Base-by-base conservation (phyloP, 2,797 vertebrate species). In the Enteromius thamalakanensis region DNA sequence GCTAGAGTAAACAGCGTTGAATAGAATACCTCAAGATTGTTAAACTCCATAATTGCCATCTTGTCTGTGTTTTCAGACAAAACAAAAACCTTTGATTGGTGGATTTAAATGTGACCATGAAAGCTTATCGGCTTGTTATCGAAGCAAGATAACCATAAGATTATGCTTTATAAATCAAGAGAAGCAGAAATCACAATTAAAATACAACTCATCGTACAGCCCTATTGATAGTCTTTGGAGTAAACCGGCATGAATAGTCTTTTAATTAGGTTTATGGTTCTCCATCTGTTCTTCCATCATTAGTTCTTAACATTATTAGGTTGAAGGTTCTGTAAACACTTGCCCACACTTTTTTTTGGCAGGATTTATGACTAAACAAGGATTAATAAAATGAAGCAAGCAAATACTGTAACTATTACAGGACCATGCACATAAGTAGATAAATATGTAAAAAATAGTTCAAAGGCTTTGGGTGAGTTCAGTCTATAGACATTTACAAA, bases 271-370 rank as follows among this genome's bases (percentile, higher is more conserved):
- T 53, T 62, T 37, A 11, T 75, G 29, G 34, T 49, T 64, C 42
- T 74, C 69, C 40, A 40, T 82, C 47, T 82, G 45, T 67, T 65
- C 45, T 47, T 53, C 26, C 32, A 51, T 67, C 62, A 53, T 37
- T 47, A 19, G 9, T 42, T 40, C 67, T 76, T 45, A 53, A 26
- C 47, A 55, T 68, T 75, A 14, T 62, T 62, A 47, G 37, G 55
- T 76, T 78, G 49, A 47, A 78, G 32, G 14, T 51, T 75, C 29
- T 42, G 23, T 51, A 70, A 80, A 71, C 40, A 49, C 67, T 5
- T 70, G 26, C 47, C 15, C 4, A 34, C 68, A 21, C 6, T 32
- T 47, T 49, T 51, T 67, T 40, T 14, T 80, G 29, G 29, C 11
- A 81, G 34, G 42, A 6, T 2, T 37, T 75, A 11, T 65, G 15